A percentile compares a stretch with the other conserved stretches of the same genome.
These are phyloP conservation scores for Xenentodon cancila DNA, from an alignment of 2,797 vertebrate genomes.

Conservation along the genomic window DNA sequence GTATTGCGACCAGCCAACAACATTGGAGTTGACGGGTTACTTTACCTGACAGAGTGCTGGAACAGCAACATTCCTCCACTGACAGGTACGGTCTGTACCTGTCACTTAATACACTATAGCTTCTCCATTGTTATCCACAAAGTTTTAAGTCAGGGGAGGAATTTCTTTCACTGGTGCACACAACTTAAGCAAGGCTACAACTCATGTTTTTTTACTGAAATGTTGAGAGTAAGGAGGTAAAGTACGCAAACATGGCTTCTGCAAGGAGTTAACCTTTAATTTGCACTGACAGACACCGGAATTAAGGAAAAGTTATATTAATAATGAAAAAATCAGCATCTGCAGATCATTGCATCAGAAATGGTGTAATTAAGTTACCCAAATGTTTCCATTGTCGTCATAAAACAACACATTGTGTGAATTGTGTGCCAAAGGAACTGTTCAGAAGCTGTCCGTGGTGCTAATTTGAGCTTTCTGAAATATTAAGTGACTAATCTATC, in stretches of 20 bases:
- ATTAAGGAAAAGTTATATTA: neutral
- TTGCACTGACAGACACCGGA: neutral
- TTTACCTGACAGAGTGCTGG: slow-evolving; percentile 9
- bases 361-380: too few species aligned
- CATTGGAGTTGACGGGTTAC: neutral
- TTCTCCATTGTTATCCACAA: slow-evolving; percentile 42
- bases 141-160: neutral
- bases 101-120: neutral
- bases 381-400: too few species aligned
- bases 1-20: neutral
- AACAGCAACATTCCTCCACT: slow-evolving; percentile 61
- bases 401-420: too few species aligned
- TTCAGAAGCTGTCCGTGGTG: too few species aligned
- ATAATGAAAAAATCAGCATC: too few species aligned
- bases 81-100: slow-evolving; percentile 5
- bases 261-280: neutral
- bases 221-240: neutral
- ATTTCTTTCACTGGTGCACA: slow-evolving; percentile 4
- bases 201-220: neutral
- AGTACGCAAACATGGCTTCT: slow-evolving; percentile 2
- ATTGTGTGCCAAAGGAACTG: too few species aligned
- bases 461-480: too few species aligned
- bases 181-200: slow-evolving; percentile 4
- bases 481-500: too few species aligned
- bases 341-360: too few species aligned